A percentile compares a stretch with the other conserved stretches of the same genome.
These are phyloP conservation scores for Latrodectus elegans DNA, from an alignment of 2,888 invertebrate genomes.

Conservation along the genomic window DNA sequence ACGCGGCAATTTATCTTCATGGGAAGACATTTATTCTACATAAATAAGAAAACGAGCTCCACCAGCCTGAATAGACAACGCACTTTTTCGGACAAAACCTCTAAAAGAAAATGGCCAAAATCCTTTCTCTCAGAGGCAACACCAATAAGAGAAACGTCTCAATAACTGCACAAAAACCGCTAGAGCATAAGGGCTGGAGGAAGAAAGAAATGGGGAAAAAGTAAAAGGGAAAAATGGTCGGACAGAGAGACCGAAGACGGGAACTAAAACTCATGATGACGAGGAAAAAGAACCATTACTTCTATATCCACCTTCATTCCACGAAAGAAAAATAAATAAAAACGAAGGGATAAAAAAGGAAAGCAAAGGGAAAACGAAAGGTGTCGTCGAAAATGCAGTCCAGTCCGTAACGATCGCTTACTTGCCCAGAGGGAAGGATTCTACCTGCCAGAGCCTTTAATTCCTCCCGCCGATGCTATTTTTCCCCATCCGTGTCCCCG, in stretches of 20 bases:
- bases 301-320: slow-evolving; percentile 61
- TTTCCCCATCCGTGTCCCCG: slow-evolving; percentile 30
- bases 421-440: slow-evolving; percentile 61
- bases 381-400: slow-evolving; percentile 65
- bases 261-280: slow-evolving; percentile 63
- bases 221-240: slow-evolving; percentile 16
- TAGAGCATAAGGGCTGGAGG: slow-evolving; percentile 1
- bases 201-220: slow-evolving; percentile 25
- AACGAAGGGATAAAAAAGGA: slow-evolving; percentile 7
- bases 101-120: not conserved
- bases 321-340: not conserved
- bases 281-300: slow-evolving; percentile 61
- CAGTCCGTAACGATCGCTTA: slow-evolving; percentile 64
- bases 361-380: slow-evolving; percentile 28
- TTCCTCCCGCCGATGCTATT: slow-evolving; percentile 42
- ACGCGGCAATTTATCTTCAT: no score
- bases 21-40: no score
- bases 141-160: slow-evolving; percentile 24
- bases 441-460: slow-evolving; percentile 66
- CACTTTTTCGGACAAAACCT: not conserved
- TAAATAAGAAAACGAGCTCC: not conserved
- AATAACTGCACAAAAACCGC: slow-evolving; percentile 26
- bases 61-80: not conserved
- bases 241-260: slow-evolving; percentile 42
- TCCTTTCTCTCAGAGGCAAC: not conserved